Conservation (phyloP, 2,113 vertebrate genomes). For the Picathartes gymnocephalus region DNA sequence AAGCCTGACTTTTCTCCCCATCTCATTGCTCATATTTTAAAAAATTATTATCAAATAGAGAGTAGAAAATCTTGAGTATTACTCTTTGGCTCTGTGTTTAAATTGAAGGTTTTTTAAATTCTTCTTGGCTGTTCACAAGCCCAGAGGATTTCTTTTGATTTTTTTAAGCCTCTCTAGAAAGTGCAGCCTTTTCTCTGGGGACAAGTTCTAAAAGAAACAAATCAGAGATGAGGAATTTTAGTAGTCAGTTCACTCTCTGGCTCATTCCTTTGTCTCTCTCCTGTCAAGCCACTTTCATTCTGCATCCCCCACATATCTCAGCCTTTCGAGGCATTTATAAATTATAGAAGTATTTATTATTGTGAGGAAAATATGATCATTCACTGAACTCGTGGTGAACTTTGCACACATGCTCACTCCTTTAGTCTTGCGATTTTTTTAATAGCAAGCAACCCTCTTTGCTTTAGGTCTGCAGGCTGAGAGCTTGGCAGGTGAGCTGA, state of each 20-base stretch:
- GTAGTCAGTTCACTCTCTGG: conserved; percentile 24
- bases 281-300: conserved; percentile 48
- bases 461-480: background rate
- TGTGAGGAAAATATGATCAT: conserved; percentile 50
- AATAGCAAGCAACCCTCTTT: background rate
- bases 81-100: background rate
- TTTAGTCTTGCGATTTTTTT: background rate
- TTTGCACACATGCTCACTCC: conserved; percentile 18
- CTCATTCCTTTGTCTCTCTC: conserved; percentile 51
- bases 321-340: conserved; percentile 41
- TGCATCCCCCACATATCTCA: conserved; percentile 50
- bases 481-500: conserved; percentile 25
- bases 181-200: conserved; percentile 30
- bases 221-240: conserved; percentile 48
- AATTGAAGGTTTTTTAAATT: background rate
- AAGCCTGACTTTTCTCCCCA: background rate
- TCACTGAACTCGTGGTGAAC: conserved; percentile 46
- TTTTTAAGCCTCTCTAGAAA: conserved; percentile 51
- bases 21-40: background rate
- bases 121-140: conserved; percentile 19
- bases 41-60: background rate
- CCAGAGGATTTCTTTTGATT: conserved; percentile 40
- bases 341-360: conserved; percentile 62
- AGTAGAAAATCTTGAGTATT: background rate
- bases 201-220: conserved; percentile 47